Base-by-base conservation (phyloP, 30 jellyfish, hydroid and myxozoan species). In the Catostylus mosaicus region DNA sequence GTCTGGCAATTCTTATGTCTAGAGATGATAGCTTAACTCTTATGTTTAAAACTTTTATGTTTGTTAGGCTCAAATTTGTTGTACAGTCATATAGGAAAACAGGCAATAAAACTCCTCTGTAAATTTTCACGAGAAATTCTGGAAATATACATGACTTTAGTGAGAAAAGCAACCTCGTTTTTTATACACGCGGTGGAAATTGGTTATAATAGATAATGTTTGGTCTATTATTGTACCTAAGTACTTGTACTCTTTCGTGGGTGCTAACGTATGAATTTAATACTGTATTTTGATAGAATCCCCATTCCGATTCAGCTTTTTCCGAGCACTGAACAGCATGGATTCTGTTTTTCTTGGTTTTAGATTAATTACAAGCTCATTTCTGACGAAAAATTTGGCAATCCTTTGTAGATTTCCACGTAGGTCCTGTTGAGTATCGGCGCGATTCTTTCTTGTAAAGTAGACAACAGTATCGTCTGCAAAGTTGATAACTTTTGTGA, bases 191-290 rank as follows among this genome's bases (percentile, higher is more conserved):
- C 61, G 73, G 46, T 81, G 64, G 48, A 81, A 81, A 77, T 67
- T 81, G 72, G 83, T n/a, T 22, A 48, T 40, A 71, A 81, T 62
- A 33, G 89, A 63, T 30, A 66, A 30, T 43, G 66, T 81, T 40
- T 77, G 73, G 73, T 68, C 78, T 46, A 67, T 80, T 22, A 77
- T 81, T 30, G 91, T 66, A 40, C 67, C 84, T 62, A 79, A 79
- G 68, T 64, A 79, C 67, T 61, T 79, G 80, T 47, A 63, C 34
- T 67, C 70, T 45, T 79, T 51, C 76, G 80, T 79, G 51, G 81
- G 35, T 61, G 69, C 83, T 10, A 79, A 61, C 51, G 60, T 62
- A 19, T 51, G 59, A 48, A 61, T 70, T 32, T 65, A 20, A 67
- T 64, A 61, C 27, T 61, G 63, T 64, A 70, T 38, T 45, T 37